Evolutionary conservation across 2,113 vertebrate genomes (phyloP).

Genomic region (Sturnira hondurensis): DNA sequence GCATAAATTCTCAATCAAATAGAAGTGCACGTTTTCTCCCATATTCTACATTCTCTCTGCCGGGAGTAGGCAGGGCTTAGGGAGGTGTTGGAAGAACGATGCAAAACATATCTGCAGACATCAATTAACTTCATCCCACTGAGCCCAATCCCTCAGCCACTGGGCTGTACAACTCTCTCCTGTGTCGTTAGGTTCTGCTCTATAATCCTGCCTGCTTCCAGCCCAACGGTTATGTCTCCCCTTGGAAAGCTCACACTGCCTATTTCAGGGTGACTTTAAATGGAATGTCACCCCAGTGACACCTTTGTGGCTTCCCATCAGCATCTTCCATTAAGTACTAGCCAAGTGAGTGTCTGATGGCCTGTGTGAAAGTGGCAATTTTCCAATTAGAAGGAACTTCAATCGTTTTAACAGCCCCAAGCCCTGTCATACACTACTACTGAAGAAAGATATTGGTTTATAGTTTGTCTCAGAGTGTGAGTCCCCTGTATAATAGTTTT

Average conservation of each 20-base stretch:
- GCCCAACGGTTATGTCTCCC: slow-evolving; percentile 24
- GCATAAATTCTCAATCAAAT: not conserved
- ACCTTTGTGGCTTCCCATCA: slow-evolving; percentile 38
- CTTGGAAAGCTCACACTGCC: slow-evolving; percentile 41
- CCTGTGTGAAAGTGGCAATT: slow-evolving; percentile 24
- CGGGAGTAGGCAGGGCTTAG: not conserved
- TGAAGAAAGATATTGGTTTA: slow-evolving; percentile 11
- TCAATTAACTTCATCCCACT: not conserved
- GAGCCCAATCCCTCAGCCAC: not conserved
- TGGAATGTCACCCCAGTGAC: slow-evolving; percentile 53
- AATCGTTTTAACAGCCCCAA: slow-evolving; percentile 21
- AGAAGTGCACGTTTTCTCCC: not conserved
- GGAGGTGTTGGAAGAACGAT: not conserved
- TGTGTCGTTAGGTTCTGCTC: slow-evolving; percentile 19
- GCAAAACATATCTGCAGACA: not conserved
- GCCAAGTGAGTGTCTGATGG: slow-evolving; percentile 46
- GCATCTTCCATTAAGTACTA: slow-evolving; percentile 53
- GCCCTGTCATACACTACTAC: not conserved
- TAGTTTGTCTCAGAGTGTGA: not conserved
- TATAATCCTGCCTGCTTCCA: slow-evolving; percentile 1
- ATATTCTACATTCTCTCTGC: not conserved
- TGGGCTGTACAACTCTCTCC: not conserved
- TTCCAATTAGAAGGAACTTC: slow-evolving; percentile 39
- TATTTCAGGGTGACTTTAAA: slow-evolving; percentile 49
- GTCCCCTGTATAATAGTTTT: not conserved